Percentiles rank a stretch among this genome's conserved stretches.
Conservation (phyloP, 35 echinoderm and acorn worm species). For the Eucidaris tribuloides region DNA sequence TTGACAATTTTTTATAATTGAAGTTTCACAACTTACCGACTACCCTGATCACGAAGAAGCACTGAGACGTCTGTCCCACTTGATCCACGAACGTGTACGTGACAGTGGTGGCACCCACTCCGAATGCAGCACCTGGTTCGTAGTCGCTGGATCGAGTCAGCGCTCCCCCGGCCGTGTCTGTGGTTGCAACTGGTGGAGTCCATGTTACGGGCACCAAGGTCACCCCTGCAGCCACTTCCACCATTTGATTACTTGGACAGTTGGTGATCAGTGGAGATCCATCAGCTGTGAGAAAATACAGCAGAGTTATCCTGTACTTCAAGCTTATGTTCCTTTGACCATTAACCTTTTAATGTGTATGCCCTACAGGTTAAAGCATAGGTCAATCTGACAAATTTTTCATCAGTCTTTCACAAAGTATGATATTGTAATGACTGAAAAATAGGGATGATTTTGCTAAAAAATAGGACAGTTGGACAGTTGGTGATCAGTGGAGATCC, state of each 20-base stretch:
- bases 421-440: too few species aligned
- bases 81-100: constrained; percentile 2
- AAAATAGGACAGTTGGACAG: too few species aligned
- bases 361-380: too few species aligned
- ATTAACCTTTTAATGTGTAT: background rate
- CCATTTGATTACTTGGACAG: background rate
- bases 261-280: background rate
- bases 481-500: background rate
- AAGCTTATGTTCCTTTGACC: background rate
- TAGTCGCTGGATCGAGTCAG: background rate
- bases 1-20: too few species aligned
- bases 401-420: too few species aligned
- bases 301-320: background rate
- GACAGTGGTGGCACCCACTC: background rate
- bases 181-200: background rate
- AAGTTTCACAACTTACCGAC: background rate
- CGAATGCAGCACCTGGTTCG: background rate
- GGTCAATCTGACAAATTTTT: too few species aligned
- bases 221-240: background rate
- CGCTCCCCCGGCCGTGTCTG: background rate
- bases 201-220: background rate
- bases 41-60: background rate
- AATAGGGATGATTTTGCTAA: too few species aligned
- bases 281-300: background rate
- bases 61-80: background rate